phyloP scores from a whole-genome alignment of 1,140 invertebrate genomes.

The Pantala flavescens region DNA sequence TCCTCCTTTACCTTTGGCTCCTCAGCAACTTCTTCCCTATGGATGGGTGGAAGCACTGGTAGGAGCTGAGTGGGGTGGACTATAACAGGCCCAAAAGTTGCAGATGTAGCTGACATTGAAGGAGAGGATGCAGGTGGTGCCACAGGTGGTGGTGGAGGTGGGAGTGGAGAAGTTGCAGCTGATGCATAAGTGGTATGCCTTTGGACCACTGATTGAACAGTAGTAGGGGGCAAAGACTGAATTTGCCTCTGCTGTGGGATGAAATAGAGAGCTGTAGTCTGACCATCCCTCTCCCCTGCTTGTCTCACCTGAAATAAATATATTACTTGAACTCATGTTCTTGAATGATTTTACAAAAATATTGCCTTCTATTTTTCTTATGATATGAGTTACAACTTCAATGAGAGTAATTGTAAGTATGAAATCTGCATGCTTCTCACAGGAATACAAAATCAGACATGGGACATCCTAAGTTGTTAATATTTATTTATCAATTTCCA shows the following conservation, averaged over 20 bases:
- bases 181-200: background rate
- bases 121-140: slow-evolving; percentile 21
- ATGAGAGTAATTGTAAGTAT: no score
- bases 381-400: no score
- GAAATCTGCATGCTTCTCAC: no score
- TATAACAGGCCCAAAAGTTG: slow-evolving; percentile 50
- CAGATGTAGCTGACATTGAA: slow-evolving; percentile 23
- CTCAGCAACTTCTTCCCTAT: slow-evolving; percentile 25
- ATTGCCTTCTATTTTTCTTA: no score
- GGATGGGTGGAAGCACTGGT: slow-evolving; percentile 45
- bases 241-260: background rate
- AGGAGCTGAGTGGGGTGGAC: slow-evolving; percentile 60
- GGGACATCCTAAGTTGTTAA: no score
- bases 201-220: background rate
- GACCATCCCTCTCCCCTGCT: background rate
- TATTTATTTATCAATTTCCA: no score
- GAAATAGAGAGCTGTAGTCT: background rate
- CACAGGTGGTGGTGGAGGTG: slow-evolving; percentile 14
- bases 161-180: slow-evolving; percentile 24
- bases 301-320: background rate
- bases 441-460: no score
- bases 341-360: no score
- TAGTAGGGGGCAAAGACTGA: background rate
- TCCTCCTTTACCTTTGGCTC: slow-evolving; percentile 25
- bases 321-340: no score